Conservation (phyloP, 2,888 invertebrate species). For the Sarcophaga subvicina region DNA sequence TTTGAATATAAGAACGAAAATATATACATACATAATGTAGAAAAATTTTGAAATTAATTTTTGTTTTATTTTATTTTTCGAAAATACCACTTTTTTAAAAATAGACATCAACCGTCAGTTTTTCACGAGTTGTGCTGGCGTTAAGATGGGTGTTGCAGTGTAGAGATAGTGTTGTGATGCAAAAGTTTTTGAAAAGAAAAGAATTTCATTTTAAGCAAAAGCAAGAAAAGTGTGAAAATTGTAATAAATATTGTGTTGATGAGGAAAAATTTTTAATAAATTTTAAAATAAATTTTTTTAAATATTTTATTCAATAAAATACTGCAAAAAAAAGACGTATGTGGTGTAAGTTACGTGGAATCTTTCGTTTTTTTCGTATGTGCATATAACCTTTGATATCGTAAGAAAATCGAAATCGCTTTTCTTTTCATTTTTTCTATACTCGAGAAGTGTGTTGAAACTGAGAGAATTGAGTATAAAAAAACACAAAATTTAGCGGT, state of each 20-base stretch:
- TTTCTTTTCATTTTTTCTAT: conserved; percentile 44
- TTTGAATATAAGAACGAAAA: conserved; percentile 9
- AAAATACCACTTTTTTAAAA: conserved; percentile 76
- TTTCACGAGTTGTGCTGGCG: conserved; percentile 79
- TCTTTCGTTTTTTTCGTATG: conserved; percentile 1
- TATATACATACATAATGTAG: conserved; percentile 14
- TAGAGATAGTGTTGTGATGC: not conserved
- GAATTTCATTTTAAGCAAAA: not conserved
- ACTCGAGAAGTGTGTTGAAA: conserved; percentile 51
- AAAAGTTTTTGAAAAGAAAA: not conserved
- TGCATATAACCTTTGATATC: conserved; percentile 46
- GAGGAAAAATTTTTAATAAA: not conserved
- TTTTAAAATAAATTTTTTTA: conserved; percentile 12
- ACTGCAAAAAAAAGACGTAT: not conserved
- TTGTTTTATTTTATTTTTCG: conserved; percentile 45
- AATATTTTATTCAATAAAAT: not conserved
- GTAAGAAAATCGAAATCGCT: conserved; percentile 26
- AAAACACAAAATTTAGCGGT: conserved; percentile 27
- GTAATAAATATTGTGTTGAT: not conserved
- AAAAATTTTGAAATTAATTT: conserved; percentile 55
- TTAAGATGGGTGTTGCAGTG: conserved; percentile 69
- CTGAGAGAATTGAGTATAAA: conserved; percentile 16
- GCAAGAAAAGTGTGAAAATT: not conserved
- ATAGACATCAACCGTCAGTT: conserved; percentile 80
- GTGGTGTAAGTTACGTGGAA: not conserved